Evolutionary conservation across 2,888 invertebrate species (phyloP), one percentile per base, ranked within the genome.

Genomic region (Mylabris sibirica): DNA sequence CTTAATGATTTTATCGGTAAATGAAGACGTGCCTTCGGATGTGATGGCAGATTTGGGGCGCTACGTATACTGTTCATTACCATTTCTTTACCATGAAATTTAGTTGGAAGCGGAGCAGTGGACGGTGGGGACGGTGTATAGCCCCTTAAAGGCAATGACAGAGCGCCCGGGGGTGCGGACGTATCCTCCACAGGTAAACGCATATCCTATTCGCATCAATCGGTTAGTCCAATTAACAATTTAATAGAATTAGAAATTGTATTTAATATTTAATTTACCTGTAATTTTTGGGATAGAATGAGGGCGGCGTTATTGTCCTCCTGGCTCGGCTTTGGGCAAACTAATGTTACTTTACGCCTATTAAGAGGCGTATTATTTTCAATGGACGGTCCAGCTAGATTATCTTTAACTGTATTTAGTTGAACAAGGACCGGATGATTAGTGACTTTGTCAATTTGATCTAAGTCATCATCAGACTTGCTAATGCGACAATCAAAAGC

Each of bases 401-500:
- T 73, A 41, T 75, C 78, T 72, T 76, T 82, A 69, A 84, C 83
- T 74, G 83, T 86, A 72, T 84, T 86, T 11, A 87, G 80, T 82
- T 91, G 90, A 67, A 91, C 84, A 64, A 94, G 85, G 63, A 93
- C 90, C 14, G 93, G 92, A 79, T 94, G 94, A 81, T 94, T 94
- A 75, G 92, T 91, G 71, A 94, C 90, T 70, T 93, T 90, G 78
- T 94, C 94, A 64, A 94, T 90, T 77, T 92, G 91, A 80, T 94
- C 94, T 81, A 94, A 88, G 76, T 94, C 92, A 76, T 91, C 91
- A 83, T 92, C 92, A 9, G 94, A 94, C 74, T 92, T 91, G 81
- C 91, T 91, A 79, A 94, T 91, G 85, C 93, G 93, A 84, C 94
- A 94, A 85, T 95, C 95, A 84, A 95, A 95, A 68, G 95, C 95